Conservation (phyloP, 2,888 invertebrate species). For the Dascillus cervinus region DNA sequence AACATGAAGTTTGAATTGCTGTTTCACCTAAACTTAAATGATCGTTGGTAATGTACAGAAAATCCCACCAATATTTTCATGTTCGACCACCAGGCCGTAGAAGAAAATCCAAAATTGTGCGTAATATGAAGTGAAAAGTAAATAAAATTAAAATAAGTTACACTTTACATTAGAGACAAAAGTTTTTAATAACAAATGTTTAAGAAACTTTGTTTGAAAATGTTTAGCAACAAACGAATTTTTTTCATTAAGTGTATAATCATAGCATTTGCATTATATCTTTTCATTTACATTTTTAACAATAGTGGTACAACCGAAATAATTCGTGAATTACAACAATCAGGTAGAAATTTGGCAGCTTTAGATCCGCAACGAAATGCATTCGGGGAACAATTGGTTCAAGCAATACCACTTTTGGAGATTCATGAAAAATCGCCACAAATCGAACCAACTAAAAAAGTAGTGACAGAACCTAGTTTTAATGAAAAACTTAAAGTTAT, state of each 20-base stretch:
- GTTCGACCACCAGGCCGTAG: slow-evolving; percentile 38
- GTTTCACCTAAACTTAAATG: slow-evolving; percentile 16
- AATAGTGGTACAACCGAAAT: slow-evolving; percentile 28
- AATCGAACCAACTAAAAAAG: background rate
- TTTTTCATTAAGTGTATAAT: slow-evolving; percentile 33
- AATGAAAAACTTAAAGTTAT: background rate
- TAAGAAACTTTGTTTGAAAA: slow-evolving; percentile 16
- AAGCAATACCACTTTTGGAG: background rate
- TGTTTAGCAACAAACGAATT: slow-evolving; percentile 34
- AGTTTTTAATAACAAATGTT: slow-evolving; percentile 1
- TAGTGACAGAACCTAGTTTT: background rate
- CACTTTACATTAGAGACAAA: slow-evolving; percentile 1
- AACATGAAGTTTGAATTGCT: no score
- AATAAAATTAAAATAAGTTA: slow-evolving; percentile 2
- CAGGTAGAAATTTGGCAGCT: slow-evolving; percentile 41
- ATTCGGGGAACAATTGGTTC: background rate
- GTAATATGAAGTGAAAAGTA: slow-evolving; percentile 7
- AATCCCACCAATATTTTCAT: slow-evolving; percentile 29
- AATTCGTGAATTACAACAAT: slow-evolving; percentile 38
- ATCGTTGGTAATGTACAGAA: slow-evolving; percentile 35
- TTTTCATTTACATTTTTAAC: slow-evolving; percentile 32
- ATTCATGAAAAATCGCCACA: background rate
- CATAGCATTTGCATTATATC: slow-evolving; percentile 28
- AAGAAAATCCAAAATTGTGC: slow-evolving; percentile 14
- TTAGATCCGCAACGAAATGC: slow-evolving; percentile 27